Percentiles rank a stretch among this genome's conserved stretches.
Evolutionary conservation across 2,113 vertebrate genomes (phyloP).

Genomic region (Vombatus ursinus): DNA sequence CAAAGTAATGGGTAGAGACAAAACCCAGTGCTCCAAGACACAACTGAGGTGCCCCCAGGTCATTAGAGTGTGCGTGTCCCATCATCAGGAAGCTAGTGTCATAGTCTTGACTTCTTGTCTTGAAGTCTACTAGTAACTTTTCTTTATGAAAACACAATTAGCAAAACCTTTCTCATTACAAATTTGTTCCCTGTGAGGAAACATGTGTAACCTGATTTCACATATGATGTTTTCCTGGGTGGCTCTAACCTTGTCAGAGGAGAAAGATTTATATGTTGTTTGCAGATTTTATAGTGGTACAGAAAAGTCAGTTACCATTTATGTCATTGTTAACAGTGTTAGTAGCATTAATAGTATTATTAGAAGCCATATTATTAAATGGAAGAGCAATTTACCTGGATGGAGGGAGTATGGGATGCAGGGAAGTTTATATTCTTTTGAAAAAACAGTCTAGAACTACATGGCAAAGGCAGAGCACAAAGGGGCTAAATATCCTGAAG

Average conservation of each 20-base stretch:
- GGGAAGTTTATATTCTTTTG: not conserved
- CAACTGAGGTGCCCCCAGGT: not conserved
- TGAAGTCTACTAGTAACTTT: not conserved
- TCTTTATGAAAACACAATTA: not conserved
- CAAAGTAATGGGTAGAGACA: not conserved
- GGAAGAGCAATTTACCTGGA: not conserved
- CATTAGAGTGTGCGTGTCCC: not conserved
- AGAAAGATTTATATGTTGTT: not conserved
- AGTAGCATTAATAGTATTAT: not conserved
- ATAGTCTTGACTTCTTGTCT: not conserved
- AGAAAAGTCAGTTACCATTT: not conserved
- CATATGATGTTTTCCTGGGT: not conserved
- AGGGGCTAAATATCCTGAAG: not conserved
- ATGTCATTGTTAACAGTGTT: not conserved
- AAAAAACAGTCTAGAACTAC: not conserved
- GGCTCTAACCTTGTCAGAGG: not conserved
- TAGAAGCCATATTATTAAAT: not conserved
- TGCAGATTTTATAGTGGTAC: not conserved
- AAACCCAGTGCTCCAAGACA: not conserved
- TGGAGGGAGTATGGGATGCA: not conserved
- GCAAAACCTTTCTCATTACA: not conserved
- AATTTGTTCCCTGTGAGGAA: not conserved
- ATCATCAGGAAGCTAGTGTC: not conserved
- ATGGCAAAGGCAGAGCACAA: not conserved
- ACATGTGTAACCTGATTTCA: not conserved